These are phyloP conservation scores for Clunio marinus DNA, from an alignment of 2,888 invertebrate genomes.

Conservation along the genomic window DNA sequence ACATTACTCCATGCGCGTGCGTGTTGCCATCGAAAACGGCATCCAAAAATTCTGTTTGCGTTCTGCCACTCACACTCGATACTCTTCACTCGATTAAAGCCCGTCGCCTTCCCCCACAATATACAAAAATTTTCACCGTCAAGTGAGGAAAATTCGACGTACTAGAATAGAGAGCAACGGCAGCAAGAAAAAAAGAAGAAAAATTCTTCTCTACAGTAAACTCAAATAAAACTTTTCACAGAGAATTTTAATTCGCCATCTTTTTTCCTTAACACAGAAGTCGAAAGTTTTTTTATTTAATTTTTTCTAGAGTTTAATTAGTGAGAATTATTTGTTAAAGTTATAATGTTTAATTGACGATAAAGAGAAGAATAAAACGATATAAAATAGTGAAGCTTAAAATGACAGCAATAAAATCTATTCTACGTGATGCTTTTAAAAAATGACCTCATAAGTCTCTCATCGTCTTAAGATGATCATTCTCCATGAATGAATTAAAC, in stretches of 20 bases:
- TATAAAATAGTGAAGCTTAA: too few species aligned
- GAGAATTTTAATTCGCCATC: conserved; percentile 31
- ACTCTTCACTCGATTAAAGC: neutral
- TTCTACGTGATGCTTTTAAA: neutral
- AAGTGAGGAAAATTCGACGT: neutral
- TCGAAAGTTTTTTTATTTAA: conserved; percentile 8
- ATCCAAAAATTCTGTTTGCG: neutral
- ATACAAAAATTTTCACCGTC: too few species aligned
- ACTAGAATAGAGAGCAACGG: neutral
- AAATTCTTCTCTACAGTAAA: neutral
- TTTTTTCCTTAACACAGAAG: conserved; percentile 26
- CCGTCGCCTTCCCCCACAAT: neutral
- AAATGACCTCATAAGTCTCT: neutral
- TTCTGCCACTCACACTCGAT: neutral
- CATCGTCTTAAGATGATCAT: too few species aligned
- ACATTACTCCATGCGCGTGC: conserved; percentile 15
- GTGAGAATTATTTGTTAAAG: too few species aligned
- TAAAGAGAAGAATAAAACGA: too few species aligned
- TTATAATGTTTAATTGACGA: too few species aligned
- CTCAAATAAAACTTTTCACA: neutral
- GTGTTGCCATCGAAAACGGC: neutral
- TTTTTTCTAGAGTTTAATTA: neutral
- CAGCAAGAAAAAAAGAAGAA: neutral
- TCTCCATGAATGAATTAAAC: too few species aligned
- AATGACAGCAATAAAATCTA: neutral